Evolutionary conservation across 2,113 vertebrate genomes (phyloP).

Genomic region (Alexandromys fortis): DNA sequence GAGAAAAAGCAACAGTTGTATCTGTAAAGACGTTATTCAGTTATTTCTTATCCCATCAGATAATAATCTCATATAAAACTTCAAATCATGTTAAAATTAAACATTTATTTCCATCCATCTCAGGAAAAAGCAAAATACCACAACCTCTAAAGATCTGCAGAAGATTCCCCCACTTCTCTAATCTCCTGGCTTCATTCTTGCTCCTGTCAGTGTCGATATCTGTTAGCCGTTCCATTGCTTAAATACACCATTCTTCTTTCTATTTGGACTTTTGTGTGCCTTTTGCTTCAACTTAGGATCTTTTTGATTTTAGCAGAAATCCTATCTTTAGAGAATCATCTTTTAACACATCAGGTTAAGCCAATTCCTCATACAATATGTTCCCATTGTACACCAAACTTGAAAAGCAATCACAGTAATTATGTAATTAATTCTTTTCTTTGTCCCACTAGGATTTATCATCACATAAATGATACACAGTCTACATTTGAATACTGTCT

Average conservation of each 20-base stretch:
- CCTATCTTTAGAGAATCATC: background rate
- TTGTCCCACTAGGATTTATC: background rate
- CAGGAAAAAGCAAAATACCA: background rate
- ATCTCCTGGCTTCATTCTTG: background rate
- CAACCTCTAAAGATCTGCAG: background rate
- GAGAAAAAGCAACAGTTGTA: background rate
- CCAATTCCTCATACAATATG: background rate
- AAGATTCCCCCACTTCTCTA: background rate
- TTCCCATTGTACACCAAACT: background rate
- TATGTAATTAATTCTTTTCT: background rate
- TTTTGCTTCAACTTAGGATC: background rate
- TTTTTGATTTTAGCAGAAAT: conserved; percentile 14
- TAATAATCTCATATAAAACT: background rate
- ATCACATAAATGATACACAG: background rate
- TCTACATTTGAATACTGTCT: background rate
- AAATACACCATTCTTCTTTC: background rate
- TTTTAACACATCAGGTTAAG: background rate
- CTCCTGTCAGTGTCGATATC: background rate
- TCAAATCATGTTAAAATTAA: background rate
- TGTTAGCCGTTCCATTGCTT: background rate
- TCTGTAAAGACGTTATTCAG: background rate
- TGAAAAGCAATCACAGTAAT: background rate
- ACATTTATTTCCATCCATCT: background rate
- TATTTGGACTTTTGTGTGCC: background rate
- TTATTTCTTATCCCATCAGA: background rate